phyloP scores from a whole-genome alignment of 1,140 invertebrate genomes.

The Sycobia sp. region DNA sequence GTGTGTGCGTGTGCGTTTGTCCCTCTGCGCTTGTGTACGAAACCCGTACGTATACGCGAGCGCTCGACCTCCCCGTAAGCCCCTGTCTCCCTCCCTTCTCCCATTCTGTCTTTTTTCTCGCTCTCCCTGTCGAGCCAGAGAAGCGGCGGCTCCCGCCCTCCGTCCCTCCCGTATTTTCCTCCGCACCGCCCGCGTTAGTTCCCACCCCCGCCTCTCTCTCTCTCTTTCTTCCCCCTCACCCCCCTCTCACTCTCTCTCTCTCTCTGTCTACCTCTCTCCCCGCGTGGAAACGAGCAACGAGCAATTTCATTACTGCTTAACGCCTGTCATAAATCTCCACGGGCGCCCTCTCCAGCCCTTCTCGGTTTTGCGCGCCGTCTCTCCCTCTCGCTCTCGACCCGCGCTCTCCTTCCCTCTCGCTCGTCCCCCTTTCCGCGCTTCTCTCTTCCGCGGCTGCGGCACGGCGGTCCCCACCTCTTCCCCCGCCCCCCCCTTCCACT shows the following conservation, averaged over 20 bases:
- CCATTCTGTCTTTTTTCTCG: no score
- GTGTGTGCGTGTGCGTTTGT: not conserved
- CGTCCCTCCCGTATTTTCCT: conserved; percentile 2
- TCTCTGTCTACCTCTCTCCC: conserved; percentile 29
- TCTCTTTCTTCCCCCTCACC: not conserved
- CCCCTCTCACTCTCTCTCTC: conserved; percentile 29
- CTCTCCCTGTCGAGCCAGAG: not conserved
- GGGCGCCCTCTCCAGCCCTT: conserved; percentile 39
- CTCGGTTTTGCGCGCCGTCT: conserved; percentile 11
- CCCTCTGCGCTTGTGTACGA: conserved; percentile 10
- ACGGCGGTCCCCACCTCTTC: no score
- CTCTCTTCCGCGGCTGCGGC: not conserved
- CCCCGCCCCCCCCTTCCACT: no score
- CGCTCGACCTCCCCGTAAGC: no score
- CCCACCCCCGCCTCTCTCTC: conserved; percentile 5
- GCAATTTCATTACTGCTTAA: conserved; percentile 65
- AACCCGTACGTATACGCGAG: no score
- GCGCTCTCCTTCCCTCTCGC: conserved; percentile 1
- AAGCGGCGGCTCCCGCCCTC: conserved; percentile 11
- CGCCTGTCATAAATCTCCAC: conserved; percentile 62
- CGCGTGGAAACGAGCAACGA: conserved; percentile 61
- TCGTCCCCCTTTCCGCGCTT: not conserved
- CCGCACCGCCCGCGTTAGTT: conserved; percentile 7
- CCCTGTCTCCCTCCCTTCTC: no score
- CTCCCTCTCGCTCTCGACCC: not conserved